Evolutionary conservation across 2,113 vertebrate genomes (phyloP), one percentile per base, ranked within the genome.

Genomic region (Rattus rattus): DNA sequence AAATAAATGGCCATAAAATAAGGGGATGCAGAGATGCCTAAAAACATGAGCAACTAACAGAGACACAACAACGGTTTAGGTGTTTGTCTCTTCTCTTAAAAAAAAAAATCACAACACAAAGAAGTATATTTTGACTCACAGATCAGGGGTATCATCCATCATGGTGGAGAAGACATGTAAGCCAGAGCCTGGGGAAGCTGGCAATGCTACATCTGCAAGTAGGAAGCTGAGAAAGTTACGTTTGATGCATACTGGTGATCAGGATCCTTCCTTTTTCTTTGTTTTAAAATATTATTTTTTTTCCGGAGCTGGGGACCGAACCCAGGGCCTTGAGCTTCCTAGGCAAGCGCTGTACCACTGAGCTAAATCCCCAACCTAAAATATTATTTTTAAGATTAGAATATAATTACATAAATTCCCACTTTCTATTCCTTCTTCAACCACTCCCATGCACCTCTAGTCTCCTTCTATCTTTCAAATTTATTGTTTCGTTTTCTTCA

Each of bases 381-480:
- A 61, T 10, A 39, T 6, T 30, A 7, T 9, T 54, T 39, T 39
- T 39, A 63, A 26, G 22, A 63, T 63, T 63, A 63, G 28, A 22
- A 39, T 7, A 24, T 39, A 63, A 54, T 80, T 54, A 63, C 3
- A 84, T 84, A 61, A 61, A 26, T 84, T 24, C 4, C 13, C 56
- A 11, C 13, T 22, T 43, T 36, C 1, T 3, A 17, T 39, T 83
- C 1, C 9, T 79, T 59, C 54, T 11, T 39, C 24, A 81, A 26
- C 1, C 33, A 59, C 12, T 39, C 2, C 12, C 36, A 61, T 83
- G 24, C 43, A 0, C 3, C 0, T 36, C n/a, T 1, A 6, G 20
- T 5, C 36, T 0, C 0, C 28, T 84, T 17, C 13, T 63, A 4
- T 43, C n/a, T 43, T 63, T 43, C 6, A 61, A 84, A 17, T 63